phyloP scores from a whole-genome alignment of 1,140 invertebrate genomes.

The Mylabris phalerata region DNA sequence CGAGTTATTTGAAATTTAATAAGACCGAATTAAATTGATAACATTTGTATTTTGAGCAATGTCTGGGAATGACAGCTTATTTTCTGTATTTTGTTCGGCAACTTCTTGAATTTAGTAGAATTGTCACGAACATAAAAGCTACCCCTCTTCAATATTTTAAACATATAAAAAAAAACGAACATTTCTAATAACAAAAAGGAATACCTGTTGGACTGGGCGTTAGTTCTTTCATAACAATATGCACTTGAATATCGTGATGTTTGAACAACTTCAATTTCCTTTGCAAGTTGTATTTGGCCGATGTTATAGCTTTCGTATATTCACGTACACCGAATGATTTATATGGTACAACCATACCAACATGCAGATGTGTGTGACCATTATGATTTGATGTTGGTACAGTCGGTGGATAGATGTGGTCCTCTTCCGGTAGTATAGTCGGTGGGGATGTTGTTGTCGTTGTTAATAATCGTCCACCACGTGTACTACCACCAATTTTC shows the following conservation, averaged over 20 bases:
- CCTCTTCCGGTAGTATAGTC: slow-evolving; percentile 27
- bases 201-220: slow-evolving; percentile 74
- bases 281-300: slow-evolving; percentile 57
- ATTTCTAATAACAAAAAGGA: background rate
- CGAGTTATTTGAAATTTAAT: too few relatives aligned
- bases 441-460: slow-evolving; percentile 22
- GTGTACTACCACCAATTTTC: slow-evolving; percentile 32
- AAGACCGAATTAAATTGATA: too few relatives aligned
- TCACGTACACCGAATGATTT: slow-evolving; percentile 67
- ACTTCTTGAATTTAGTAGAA: too few relatives aligned
- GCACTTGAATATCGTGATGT: slow-evolving; percentile 60
- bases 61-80: too few relatives aligned
- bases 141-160: too few relatives aligned
- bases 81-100: too few relatives aligned
- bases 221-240: slow-evolving; percentile 63
- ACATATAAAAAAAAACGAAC: too few relatives aligned
- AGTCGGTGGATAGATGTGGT: slow-evolving; percentile 33
- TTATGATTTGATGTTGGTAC: slow-evolving; percentile 22
- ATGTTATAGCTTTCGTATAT: slow-evolving; percentile 63
- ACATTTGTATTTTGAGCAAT: too few relatives aligned
- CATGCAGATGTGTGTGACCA: slow-evolving; percentile 40
- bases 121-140: too few relatives aligned
- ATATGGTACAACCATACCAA: slow-evolving; percentile 68
- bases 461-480: slow-evolving; percentile 29
- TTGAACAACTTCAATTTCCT: slow-evolving; percentile 60